Conservation (phyloP, 2,113 vertebrate species). For the Halcyon malimbica region DNA sequence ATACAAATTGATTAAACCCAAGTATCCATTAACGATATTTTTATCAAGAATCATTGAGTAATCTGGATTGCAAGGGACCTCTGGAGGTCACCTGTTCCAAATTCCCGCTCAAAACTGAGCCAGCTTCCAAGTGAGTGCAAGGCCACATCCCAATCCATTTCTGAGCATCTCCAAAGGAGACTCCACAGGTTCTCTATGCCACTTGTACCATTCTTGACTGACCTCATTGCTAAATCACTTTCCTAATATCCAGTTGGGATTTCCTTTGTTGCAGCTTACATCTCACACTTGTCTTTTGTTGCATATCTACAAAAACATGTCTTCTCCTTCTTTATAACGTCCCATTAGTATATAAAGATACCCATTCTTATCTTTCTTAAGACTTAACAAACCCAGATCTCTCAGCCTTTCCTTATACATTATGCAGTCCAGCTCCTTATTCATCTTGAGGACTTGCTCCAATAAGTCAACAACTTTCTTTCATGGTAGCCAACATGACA, state of each 20-base stretch:
- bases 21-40: background rate
- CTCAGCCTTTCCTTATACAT: background rate
- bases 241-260: background rate
- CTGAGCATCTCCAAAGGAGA: background rate
- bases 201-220: background rate
- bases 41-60: background rate
- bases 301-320: background rate
- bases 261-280: background rate
- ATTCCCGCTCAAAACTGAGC: background rate
- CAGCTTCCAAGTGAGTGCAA: background rate
- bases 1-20: background rate
- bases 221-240: background rate
- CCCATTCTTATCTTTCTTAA: background rate
- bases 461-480: background rate
- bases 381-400: background rate
- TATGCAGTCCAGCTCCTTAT: background rate
- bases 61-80: background rate
- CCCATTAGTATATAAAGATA: background rate
- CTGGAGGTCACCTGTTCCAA: background rate
- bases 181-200: background rate
- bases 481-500: background rate
- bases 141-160: background rate
- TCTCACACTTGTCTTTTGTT: background rate
- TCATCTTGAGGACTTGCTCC: background rate
- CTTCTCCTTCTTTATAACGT: background rate